Conservation (phyloP, 2,797 vertebrate genomes). For the Thaleichthys pacificus region DNA sequence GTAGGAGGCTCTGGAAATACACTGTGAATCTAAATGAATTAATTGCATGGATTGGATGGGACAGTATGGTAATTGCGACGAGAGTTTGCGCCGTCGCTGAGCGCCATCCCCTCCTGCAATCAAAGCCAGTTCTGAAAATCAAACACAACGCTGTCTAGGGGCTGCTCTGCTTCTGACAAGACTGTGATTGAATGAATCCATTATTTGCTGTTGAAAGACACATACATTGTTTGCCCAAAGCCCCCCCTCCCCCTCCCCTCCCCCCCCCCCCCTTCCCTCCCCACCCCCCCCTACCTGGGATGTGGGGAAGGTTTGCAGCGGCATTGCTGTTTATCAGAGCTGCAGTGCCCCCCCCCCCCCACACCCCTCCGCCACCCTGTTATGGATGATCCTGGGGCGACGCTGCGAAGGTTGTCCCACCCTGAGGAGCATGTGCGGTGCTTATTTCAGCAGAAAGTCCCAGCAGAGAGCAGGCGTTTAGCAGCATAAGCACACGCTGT, state of each 20-base stretch:
- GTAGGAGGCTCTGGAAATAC: slow-evolving; percentile 61
- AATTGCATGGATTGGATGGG: slow-evolving; percentile 61
- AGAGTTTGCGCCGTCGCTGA: slow-evolving; percentile 52
- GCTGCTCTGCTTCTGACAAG: slow-evolving; percentile 50
- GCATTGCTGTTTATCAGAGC: slow-evolving; percentile 51
- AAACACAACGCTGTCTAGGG: slow-evolving; percentile 55
- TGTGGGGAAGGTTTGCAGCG: slow-evolving; percentile 13
- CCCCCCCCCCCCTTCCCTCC: slow-evolving; percentile 15
- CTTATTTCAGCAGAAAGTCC: slow-evolving; percentile 72
- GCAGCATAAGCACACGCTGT: slow-evolving; percentile 57
- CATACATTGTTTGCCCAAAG: slow-evolving; percentile 49
- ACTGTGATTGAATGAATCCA: slow-evolving; percentile 61
- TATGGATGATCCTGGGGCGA: slow-evolving; percentile 61
- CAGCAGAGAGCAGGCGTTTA: slow-evolving; percentile 45
- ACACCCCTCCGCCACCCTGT: slow-evolving; percentile 33
- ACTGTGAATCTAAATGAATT: slow-evolving; percentile 71
- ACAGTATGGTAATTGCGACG: slow-evolving; percentile 59
- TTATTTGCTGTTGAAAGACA: slow-evolving; percentile 56
- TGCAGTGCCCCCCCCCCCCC: slow-evolving; percentile 24
- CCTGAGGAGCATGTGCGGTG: slow-evolving; percentile 44
- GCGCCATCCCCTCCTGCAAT: slow-evolving; percentile 55
- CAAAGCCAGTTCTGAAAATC: slow-evolving; percentile 65
- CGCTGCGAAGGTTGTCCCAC: slow-evolving; percentile 50
- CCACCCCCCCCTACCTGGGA: slow-evolving; percentile 15
- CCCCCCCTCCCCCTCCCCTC: not conserved